Conservation (phyloP, 2,888 invertebrate genomes). For the Lasioglossum vierecki region DNA sequence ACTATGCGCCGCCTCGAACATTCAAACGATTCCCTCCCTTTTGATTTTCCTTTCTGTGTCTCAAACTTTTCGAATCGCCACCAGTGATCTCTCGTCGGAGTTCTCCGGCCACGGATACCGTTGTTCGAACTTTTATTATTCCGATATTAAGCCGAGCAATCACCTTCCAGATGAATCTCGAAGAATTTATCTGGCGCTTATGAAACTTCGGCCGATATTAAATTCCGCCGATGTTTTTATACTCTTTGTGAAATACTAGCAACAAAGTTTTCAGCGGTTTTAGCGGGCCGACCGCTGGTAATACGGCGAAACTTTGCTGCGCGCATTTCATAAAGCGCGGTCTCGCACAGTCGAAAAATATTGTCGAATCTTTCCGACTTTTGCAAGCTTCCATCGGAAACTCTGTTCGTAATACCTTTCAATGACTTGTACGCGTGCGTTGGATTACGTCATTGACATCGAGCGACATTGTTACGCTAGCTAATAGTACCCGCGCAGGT, state of each 20-base stretch:
- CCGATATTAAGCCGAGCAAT: background rate
- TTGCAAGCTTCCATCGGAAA: background rate
- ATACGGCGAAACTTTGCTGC: background rate
- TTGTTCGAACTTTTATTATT: background rate
- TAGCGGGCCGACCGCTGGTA: background rate
- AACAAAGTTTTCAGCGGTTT: background rate
- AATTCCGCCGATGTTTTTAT: background rate
- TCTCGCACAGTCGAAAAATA: background rate
- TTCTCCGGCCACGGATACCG: background rate
- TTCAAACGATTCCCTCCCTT: background rate
- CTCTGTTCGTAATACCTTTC: background rate
- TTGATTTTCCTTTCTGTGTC: background rate
- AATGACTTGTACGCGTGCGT: conserved; percentile 43
- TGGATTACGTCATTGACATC: conserved; percentile 71
- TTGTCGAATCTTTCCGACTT: too few species aligned
- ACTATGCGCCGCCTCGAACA: background rate
- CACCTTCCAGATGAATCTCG: background rate
- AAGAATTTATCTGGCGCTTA: background rate
- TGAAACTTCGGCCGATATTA: background rate
- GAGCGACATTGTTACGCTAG: conserved; percentile 73
- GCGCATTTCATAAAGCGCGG: background rate
- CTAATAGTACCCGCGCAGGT: conserved; percentile 52
- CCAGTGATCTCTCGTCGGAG: background rate
- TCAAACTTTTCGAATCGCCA: background rate
- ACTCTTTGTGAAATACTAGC: background rate